Evolutionary conservation across 2,113 vertebrate genomes (phyloP), one percentile per base, ranked within the genome.

Genomic region (Odontophorus gujanensis): DNA sequence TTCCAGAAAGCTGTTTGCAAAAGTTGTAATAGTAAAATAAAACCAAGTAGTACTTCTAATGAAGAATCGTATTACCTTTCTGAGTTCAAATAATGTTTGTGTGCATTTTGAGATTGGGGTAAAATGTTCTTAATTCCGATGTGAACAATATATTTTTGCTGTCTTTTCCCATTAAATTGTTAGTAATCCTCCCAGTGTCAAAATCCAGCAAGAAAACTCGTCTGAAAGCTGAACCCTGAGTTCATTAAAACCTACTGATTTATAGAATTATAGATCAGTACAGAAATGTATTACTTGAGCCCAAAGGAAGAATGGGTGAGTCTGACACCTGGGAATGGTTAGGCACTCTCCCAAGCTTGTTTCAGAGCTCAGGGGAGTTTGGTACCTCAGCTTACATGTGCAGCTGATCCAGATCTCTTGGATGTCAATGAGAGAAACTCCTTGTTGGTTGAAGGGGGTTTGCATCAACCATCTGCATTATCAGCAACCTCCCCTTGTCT

Each of bases 391-490:
- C 26, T 47, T 75, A 40, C 14, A 13, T n/a, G 7, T 61, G 40
- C 36, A 9, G 16, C 74, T 87, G 86, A 82, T 93, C 48, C 69
- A 58, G 21, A 21, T 61, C 40, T 93, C 58, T 57, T 92, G 93
- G 90, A 95, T 94, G 79, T 95, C 81, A 81, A 6, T 71, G 82
- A 81, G 65, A 78, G 58, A 53, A 61, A 48, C 11, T 59, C 24
- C 24, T 36, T 73, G 40, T 73, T 83, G 32, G 14, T 59, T 58
- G 28, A 86, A 81, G 28, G 15, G 42, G 12, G 6, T 58, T 92
- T 93, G 65, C 12, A 59, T 83, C 75, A 55, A 9, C 26, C 48
- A 34, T 84, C 16, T 82, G 53, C 6, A 32, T 87, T 91, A 66
- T 68, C 58, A 43, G 7, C 16, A 36, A 2, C 28, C 42, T 76